phyloP scores from a whole-genome alignment of 2,797 vertebrate species.

The Australoheros facetus region DNA sequence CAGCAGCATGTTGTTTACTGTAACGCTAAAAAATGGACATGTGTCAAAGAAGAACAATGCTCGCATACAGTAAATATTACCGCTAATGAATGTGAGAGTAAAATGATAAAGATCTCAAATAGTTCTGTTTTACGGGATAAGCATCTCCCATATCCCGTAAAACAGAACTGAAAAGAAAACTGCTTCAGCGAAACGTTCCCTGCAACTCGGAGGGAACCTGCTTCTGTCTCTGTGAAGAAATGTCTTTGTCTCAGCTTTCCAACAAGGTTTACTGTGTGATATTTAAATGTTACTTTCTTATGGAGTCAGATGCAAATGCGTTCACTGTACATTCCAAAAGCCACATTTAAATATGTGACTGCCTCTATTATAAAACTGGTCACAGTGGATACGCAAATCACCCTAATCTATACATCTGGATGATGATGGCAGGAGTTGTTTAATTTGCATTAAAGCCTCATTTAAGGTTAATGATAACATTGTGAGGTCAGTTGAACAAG shows the following conservation, averaged over 20 bases:
- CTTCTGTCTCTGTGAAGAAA: constrained; percentile 19
- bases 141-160: background rate
- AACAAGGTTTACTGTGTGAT: constrained; percentile 22
- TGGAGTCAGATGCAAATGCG: constrained; percentile 39
- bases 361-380: constrained; percentile 4
- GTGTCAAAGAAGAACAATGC: background rate
- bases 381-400: constrained; percentile 30
- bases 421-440: constrained; percentile 15
- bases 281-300: constrained; percentile 27
- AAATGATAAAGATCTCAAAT: background rate
- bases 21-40: background rate
- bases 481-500: background rate
- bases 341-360: constrained; percentile 28
- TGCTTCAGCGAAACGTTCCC: background rate
- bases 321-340: constrained; percentile 24
- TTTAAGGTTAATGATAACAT: constrained; percentile 7
- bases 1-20: background rate
- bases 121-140: background rate
- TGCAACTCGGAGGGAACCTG: background rate
- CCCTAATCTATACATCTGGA: constrained; percentile 17
- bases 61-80: background rate
- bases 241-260: constrained; percentile 18
- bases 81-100: background rate
- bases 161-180: constrained; percentile 10
- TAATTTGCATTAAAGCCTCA: constrained; percentile 32